Conservation (phyloP, 2,113 vertebrate species). For the Mugil cephalus region DNA sequence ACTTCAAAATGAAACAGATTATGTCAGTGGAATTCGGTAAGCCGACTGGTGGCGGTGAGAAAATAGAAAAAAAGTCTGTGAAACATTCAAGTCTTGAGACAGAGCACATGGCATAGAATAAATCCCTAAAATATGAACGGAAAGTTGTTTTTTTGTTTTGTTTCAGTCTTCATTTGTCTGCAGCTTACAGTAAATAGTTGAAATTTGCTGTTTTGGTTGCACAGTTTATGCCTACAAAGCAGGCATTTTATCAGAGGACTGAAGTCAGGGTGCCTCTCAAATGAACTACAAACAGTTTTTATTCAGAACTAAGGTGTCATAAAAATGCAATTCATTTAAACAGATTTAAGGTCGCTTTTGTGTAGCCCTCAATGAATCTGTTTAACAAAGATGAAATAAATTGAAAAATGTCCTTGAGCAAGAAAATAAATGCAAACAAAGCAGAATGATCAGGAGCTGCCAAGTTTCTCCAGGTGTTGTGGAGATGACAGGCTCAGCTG, state of each 20-base stretch:
- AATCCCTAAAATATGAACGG: neutral
- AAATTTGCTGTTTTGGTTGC: too few relatives aligned
- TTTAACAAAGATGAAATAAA: neutral
- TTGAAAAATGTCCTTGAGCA: neutral
- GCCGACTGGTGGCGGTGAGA: neutral
- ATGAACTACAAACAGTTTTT: neutral
- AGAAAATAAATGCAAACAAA: neutral
- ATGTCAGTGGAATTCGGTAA: constrained; percentile 22
- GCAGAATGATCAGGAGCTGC: constrained; percentile 13
- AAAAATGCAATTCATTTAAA: neutral
- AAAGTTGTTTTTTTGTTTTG: too few relatives aligned
- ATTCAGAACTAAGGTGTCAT: neutral
- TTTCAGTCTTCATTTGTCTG: too few relatives aligned
- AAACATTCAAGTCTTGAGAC: neutral
- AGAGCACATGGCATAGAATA: neutral
- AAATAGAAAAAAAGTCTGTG: neutral
- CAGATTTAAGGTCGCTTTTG: neutral
- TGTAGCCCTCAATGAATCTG: neutral
- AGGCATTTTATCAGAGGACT: too few relatives aligned
- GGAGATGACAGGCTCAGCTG: neutral
- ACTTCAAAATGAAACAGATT: constrained; percentile 38
- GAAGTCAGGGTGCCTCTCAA: neutral
- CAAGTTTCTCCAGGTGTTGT: constrained; percentile 48
- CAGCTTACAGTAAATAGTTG: too few relatives aligned
- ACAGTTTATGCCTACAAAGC: too few relatives aligned